Conservation (phyloP, 2,888 invertebrate species). For the Plagodis pulveraria region DNA sequence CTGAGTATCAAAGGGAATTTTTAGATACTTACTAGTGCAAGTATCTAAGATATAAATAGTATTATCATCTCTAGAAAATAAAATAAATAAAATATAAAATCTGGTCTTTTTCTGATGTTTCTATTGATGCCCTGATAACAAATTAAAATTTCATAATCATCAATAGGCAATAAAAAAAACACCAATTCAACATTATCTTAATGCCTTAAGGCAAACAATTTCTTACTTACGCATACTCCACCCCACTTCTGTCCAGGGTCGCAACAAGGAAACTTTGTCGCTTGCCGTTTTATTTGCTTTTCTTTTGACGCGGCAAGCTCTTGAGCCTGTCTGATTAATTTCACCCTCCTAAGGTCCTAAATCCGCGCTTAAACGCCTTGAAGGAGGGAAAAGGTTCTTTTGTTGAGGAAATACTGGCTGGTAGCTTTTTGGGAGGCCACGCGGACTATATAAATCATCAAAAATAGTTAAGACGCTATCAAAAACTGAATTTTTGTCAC, state of each 20-base stretch:
- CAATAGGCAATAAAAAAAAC: too few relatives aligned
- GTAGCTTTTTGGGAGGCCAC: neutral
- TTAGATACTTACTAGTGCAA: too few relatives aligned
- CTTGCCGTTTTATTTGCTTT: constrained; percentile 84
- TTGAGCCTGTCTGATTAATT: constrained; percentile 83
- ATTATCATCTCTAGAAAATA: too few relatives aligned
- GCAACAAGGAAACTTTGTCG: constrained; percentile 75
- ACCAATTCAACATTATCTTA: too few relatives aligned
- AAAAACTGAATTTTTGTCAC: too few relatives aligned
- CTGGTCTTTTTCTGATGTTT: too few relatives aligned
- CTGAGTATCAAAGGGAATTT: too few relatives aligned
- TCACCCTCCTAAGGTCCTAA: constrained; percentile 57
- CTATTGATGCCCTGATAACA: too few relatives aligned
- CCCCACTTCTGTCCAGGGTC: constrained; percentile 34
- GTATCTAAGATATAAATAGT: too few relatives aligned
- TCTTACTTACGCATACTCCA: constrained; percentile 46
- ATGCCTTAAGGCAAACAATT: neutral
- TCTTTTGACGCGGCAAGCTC: constrained; percentile 84
- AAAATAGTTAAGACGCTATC: constrained; percentile 1
- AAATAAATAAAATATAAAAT: too few relatives aligned
- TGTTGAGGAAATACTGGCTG: constrained; percentile 6
- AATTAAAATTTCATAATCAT: too few relatives aligned
- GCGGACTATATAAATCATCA: too few relatives aligned
- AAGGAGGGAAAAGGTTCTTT: constrained; percentile 13
- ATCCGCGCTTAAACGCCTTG: constrained; percentile 36